Evolutionary conservation across 1,140 invertebrate genomes (phyloP).

Genomic region (Lysiphlebus fabarum): DNA sequence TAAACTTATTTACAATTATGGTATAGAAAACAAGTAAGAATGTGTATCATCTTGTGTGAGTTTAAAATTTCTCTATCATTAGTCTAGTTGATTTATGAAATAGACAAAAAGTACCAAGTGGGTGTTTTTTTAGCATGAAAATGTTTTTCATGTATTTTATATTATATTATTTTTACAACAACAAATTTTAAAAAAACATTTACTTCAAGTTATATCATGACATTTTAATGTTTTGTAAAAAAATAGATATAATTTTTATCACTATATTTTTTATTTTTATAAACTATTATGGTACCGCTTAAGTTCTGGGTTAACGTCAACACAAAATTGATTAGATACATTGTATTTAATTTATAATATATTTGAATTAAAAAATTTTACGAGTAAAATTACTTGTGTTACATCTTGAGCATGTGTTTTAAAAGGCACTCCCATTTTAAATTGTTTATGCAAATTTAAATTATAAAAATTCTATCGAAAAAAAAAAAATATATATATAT

Average conservation of each 20-base stretch:
- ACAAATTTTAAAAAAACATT: constrained; percentile 7
- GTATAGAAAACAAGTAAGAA: constrained; percentile 28
- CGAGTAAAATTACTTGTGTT: too few species aligned
- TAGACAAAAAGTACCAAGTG: neutral
- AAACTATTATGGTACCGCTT: constrained; percentile 9
- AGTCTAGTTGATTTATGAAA: too few species aligned
- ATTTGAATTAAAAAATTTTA: too few species aligned
- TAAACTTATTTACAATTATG: neutral
- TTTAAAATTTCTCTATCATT: neutral
- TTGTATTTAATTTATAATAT: constrained; percentile 11
- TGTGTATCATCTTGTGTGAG: constrained; percentile 16
- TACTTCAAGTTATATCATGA: constrained; percentile 20
- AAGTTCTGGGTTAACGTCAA: constrained; percentile 22
- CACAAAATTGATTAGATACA: constrained; percentile 21
- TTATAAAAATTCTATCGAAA: too few species aligned
- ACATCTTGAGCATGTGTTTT: too few species aligned
- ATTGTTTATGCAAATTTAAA: too few species aligned
- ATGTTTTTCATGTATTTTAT: neutral
- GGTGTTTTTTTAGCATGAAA: neutral
- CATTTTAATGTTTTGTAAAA: constrained; percentile 25
- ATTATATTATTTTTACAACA: neutral
- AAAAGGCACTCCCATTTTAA: too few species aligned
- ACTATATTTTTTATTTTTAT: constrained; percentile 21
- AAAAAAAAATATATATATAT: too few species aligned
- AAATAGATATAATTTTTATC: constrained; percentile 26